Percentiles rank a stretch among this genome's conserved stretches.
phyloP scores from a whole-genome alignment of 2,113 vertebrate species.

The Rostratula benghalensis region DNA sequence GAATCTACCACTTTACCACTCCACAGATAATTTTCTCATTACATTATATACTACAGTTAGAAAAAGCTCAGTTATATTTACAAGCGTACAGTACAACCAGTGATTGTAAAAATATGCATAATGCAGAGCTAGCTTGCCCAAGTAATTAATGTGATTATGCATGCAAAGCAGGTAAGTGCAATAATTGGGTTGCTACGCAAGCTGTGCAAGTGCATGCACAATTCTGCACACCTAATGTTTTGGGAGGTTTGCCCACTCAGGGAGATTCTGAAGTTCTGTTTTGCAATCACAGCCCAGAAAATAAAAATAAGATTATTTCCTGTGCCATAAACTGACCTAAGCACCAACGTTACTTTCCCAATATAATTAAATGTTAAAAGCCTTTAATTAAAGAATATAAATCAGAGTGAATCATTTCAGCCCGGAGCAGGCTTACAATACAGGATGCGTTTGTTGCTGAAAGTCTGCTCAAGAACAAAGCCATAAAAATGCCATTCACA shows the following conservation, averaged over 20 bases:
- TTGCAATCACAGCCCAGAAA: neutral
- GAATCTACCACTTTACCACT: conserved; percentile 59
- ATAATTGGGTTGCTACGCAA: conserved; percentile 31
- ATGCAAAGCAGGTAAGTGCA: conserved; percentile 60
- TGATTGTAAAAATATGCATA: conserved; percentile 58
- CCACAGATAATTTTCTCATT: conserved; percentile 68
- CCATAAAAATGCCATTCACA: conserved; percentile 23
- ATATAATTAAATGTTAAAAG: conserved; percentile 70
- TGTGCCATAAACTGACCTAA: conserved; percentile 21
- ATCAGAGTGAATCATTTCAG: conserved; percentile 53
- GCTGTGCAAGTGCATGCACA: conserved; percentile 40
- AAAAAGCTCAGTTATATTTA: conserved; percentile 60
- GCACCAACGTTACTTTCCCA: neutral
- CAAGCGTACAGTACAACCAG: conserved; percentile 26
- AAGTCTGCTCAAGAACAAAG: neutral
- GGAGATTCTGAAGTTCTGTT: neutral
- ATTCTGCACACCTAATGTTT: conserved; percentile 48
- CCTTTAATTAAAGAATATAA: conserved; percentile 71
- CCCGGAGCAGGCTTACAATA: neutral
- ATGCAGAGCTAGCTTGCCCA: conserved; percentile 38
- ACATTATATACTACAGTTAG: conserved; percentile 41
- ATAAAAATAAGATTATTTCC: neutral
- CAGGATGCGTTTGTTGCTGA: neutral
- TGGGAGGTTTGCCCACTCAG: conserved; percentile 7
- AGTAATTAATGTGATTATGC: conserved; percentile 52